These are phyloP conservation scores for Hirundichthys speculiger DNA, from an alignment of 2,113 vertebrate species.

Conservation along the genomic window DNA sequence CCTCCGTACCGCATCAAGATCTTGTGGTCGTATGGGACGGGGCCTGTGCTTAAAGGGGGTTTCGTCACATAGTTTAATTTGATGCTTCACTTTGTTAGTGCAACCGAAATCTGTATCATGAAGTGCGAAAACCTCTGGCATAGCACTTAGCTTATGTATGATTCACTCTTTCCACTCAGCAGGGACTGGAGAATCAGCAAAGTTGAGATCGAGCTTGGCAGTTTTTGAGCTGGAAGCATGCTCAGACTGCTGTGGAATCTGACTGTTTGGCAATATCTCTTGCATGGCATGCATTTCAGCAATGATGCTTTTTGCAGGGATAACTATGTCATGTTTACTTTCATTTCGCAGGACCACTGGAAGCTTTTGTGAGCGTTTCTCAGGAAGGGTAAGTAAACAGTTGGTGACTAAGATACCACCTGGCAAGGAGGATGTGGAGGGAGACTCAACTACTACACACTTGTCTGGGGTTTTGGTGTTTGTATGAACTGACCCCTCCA, in stretches of 20 bases:
- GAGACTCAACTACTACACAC: not conserved
- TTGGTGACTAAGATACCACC: not conserved
- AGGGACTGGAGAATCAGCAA: conserved; percentile 9
- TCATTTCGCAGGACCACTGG: conserved; percentile 4
- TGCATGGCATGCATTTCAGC: not conserved
- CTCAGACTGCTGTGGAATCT: not conserved
- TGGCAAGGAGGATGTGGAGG: conserved; percentile 1
- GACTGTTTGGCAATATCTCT: not conserved
- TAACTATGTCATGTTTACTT: not conserved
- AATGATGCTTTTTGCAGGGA: not conserved
- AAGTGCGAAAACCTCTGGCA: not conserved
- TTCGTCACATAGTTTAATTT: too few species aligned
- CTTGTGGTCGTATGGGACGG: too few species aligned
- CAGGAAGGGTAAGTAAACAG: not conserved
- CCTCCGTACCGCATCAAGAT: too few species aligned
- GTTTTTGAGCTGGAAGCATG: not conserved
- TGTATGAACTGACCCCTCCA: not conserved
- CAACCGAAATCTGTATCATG: conserved; percentile 11
- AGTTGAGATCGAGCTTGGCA: not conserved
- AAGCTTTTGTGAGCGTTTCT: not conserved
- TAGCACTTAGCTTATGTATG: too few species aligned
- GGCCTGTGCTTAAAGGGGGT: too few species aligned
- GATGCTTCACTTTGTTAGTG: too few species aligned
- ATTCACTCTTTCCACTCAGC: conserved; percentile 6
- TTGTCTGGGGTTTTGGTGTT: not conserved